Conservation (phyloP, 2,888 invertebrate species). For the Zonitis immaculata region DNA sequence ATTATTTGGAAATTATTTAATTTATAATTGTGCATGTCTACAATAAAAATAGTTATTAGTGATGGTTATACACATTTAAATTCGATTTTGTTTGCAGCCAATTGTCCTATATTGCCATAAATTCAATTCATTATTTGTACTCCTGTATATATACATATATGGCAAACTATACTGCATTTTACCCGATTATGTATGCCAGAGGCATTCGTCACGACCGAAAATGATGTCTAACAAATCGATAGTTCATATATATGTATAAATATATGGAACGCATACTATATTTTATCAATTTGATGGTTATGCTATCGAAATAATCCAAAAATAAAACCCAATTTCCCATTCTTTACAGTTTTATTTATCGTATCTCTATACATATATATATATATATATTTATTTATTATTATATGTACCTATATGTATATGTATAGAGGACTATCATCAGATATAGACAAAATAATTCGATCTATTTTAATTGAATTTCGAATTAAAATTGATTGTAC, state of each 20-base stretch:
- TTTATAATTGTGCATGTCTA: too few species aligned
- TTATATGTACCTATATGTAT: background rate
- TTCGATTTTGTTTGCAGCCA: constrained; percentile 12
- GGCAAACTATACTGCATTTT: constrained; percentile 7
- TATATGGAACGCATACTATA: constrained; percentile 20
- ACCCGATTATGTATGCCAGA: constrained; percentile 18
- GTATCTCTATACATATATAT: background rate
- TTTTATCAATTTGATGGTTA: constrained; percentile 32
- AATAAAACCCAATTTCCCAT: background rate
- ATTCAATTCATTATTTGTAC: constrained; percentile 4
- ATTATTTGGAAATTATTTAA: too few species aligned
- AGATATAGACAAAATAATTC: too few species aligned
- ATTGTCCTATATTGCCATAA: constrained; percentile 9
- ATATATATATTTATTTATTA: background rate
- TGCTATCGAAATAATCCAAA: background rate
- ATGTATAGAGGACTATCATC: background rate
- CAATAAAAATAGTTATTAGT: background rate
- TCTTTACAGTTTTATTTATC: background rate
- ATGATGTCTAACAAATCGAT: constrained; percentile 35
- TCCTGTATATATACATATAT: background rate
- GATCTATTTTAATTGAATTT: background rate
- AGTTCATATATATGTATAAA: background rate
- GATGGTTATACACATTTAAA: background rate
- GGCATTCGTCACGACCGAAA: constrained; percentile 29
- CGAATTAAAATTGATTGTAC: background rate